Conservation (phyloP, 2,888 invertebrate genomes). For the Octonoba sinensis region DNA sequence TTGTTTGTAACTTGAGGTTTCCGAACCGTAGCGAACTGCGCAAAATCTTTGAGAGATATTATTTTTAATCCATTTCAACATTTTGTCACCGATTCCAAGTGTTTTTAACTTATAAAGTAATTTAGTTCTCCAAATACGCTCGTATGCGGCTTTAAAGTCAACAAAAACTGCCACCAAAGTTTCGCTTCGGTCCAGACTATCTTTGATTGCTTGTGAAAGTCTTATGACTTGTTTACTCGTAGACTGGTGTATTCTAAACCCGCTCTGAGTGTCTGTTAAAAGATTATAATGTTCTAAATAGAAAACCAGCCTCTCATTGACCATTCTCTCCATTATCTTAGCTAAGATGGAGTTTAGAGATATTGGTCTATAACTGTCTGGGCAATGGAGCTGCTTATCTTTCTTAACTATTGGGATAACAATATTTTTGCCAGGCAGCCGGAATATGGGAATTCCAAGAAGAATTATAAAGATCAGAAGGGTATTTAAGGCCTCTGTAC, state of each 20-base stretch:
- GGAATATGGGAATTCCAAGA: too few relatives aligned
- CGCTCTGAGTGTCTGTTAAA: neutral
- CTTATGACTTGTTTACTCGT: neutral
- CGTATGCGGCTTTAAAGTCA: slow-evolving; percentile 11
- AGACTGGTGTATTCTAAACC: neutral
- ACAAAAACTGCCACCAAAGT: too few relatives aligned
- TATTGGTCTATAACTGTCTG: too few relatives aligned
- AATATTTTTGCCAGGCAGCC: too few relatives aligned
- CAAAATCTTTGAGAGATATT: slow-evolving; percentile 3
- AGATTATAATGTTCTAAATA: neutral
- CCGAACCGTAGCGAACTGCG: slow-evolving; percentile 10
- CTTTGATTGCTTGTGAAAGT: slow-evolving; percentile 5
- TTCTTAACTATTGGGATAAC: too few relatives aligned
- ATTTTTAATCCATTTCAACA: slow-evolving; percentile 5
- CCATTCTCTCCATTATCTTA: too few relatives aligned
- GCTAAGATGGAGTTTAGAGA: too few relatives aligned
- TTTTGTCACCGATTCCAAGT: neutral
- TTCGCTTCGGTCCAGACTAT: too few relatives aligned
- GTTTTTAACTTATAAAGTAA: neutral
- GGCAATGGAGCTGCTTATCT: too few relatives aligned
- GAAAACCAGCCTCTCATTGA: slow-evolving; percentile 2
- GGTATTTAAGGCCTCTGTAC: neutral
- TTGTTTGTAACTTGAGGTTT: slow-evolving; percentile 6
- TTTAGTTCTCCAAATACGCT: neutral
- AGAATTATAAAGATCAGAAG: neutral